Percentiles rank a stretch among this genome's conserved stretches.
Conservation (phyloP, 2,888 invertebrate genomes). For the Amphipyra tragopoginis region DNA sequence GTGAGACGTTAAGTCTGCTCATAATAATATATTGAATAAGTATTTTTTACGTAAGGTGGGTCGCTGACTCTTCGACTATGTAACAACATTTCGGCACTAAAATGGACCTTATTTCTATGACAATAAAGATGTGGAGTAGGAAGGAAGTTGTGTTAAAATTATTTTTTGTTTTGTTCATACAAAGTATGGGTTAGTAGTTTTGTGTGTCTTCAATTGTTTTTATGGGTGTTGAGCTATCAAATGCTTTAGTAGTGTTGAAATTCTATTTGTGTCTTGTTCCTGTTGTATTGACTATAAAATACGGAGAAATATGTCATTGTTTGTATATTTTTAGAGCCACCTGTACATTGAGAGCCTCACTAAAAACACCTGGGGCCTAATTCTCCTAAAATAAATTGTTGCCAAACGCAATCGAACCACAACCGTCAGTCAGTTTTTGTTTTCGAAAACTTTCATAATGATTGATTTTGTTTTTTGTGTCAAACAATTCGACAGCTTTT, state of each 20-base stretch:
- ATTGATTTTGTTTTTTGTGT: too few species aligned
- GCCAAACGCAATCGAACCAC: too few species aligned
- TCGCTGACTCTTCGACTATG: constrained; percentile 47
- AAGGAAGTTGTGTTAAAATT: constrained; percentile 6
- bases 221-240: constrained; percentile 8
- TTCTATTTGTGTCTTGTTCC: neutral
- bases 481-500: too few species aligned
- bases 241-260: neutral
- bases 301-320: neutral
- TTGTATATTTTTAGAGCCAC: too few species aligned
- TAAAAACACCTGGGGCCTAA: too few species aligned
- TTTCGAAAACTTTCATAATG: too few species aligned
- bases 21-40: constrained; percentile 39
- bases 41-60: constrained; percentile 40
- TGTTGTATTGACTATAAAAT: neutral
- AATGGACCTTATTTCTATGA: constrained; percentile 3
- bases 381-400: too few species aligned
- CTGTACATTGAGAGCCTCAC: too few species aligned
- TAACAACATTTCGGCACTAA: constrained; percentile 1
- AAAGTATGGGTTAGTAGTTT: constrained; percentile 58
- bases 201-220: constrained; percentile 52
- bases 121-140: neutral
- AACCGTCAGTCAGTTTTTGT: too few species aligned
- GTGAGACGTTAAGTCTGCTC: constrained; percentile 51
- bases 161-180: constrained; percentile 20